These are phyloP conservation scores for Palythoa grandiflora DNA, from an alignment of 92 coral and sea anemone species.

Conservation along the genomic window DNA sequence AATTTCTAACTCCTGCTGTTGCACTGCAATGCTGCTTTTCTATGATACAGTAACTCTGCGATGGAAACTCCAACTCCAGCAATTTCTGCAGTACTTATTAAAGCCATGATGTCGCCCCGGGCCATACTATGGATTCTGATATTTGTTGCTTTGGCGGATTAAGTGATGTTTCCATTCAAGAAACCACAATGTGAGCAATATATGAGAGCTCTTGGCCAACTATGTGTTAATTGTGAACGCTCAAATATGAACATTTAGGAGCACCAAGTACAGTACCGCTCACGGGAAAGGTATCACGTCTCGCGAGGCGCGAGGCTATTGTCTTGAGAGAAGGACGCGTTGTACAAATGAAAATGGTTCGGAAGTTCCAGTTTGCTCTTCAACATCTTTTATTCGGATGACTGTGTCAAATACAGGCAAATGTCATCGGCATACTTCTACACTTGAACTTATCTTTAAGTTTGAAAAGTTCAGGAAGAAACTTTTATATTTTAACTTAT, in stretches of 20 bases:
- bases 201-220: slow-evolving; percentile 19
- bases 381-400: background rate
- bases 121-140: slow-evolving; percentile 18
- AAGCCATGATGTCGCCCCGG: background rate
- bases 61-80: slow-evolving; percentile 25
- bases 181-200: background rate
- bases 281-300: too few species aligned
- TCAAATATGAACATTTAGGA: slow-evolving; percentile 14
- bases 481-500: background rate
- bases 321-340: too few species aligned
- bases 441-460: background rate
- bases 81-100: slow-evolving; percentile 4
- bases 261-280: slow-evolving; percentile 7
- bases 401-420: background rate
- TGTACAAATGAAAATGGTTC: background rate
- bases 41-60: slow-evolving; percentile 22
- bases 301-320: too few species aligned
- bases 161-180: slow-evolving; percentile 33
- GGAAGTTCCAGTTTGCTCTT: background rate
- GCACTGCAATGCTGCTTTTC: slow-evolving; percentile 23
- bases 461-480: slow-evolving; percentile 15
- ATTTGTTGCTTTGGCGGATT: slow-evolving; percentile 28
- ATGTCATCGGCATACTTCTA: background rate
- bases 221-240: slow-evolving; percentile 1
- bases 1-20: background rate